phyloP scores from a whole-genome alignment of 2,888 invertebrate genomes.

The Odiellus spinosus region DNA sequence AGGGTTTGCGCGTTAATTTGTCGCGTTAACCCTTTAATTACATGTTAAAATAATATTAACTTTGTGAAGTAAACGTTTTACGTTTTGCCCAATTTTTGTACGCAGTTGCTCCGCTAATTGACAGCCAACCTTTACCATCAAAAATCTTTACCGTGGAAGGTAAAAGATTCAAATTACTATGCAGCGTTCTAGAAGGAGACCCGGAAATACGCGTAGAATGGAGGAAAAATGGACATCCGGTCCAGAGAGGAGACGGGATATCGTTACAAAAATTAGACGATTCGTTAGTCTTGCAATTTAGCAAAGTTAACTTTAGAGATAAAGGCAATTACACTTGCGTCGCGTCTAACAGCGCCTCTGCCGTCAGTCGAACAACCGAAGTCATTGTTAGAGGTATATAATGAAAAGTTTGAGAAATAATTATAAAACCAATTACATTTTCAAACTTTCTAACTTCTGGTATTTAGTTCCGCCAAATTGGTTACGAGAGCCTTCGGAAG shows the following conservation, averaged over 20 bases:
- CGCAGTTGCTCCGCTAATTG: constrained; percentile 19
- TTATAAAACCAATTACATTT: no score
- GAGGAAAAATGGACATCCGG: constrained; percentile 27
- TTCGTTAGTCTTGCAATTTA: constrained; percentile 28
- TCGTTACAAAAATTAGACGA: constrained; percentile 25
- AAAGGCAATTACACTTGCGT: constrained; percentile 29
- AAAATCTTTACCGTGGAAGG: constrained; percentile 18
- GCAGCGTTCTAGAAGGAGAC: constrained; percentile 23
- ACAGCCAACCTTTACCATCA: constrained; percentile 17
- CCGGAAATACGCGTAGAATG: constrained; percentile 29
- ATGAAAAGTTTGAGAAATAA: no score
- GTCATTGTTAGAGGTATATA: constrained; percentile 29
- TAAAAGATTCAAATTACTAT: constrained; percentile 18
- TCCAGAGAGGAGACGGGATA: constrained; percentile 21
- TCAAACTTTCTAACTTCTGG: no score
- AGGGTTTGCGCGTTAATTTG: no score
- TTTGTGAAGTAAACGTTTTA: no score
- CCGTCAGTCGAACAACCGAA: constrained; percentile 22
- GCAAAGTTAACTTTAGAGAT: constrained; percentile 26
- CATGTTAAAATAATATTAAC: no score
- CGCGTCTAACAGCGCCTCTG: constrained; percentile 23
- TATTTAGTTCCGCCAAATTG: neutral
- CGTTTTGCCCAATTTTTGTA: no score
- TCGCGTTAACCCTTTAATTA: no score
- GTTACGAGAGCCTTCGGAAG: neutral